Evolutionary conservation across 2,888 invertebrate genomes (phyloP).

Genomic region (Cremastinae sp.): DNA sequence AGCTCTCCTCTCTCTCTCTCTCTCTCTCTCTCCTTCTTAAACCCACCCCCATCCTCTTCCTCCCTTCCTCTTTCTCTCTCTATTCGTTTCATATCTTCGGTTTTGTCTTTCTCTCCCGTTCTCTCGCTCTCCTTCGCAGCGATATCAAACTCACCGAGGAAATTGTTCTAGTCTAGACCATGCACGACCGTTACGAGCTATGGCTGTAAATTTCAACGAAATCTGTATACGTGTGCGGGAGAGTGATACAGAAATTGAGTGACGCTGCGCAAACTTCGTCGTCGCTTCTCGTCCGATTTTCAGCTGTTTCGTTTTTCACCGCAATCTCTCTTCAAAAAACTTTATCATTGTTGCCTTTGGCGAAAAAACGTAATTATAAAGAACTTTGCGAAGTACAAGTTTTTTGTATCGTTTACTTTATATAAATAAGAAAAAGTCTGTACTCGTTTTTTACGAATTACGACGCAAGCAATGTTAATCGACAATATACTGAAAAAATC

Average conservation of each 20-base stretch:
- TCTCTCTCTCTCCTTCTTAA: constrained; percentile 19
- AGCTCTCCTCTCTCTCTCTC: constrained; percentile 37
- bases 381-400: too few relatives aligned
- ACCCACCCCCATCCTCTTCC: constrained; percentile 36
- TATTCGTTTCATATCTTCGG: constrained; percentile 13
- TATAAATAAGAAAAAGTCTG: too few relatives aligned
- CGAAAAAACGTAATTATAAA: too few relatives aligned
- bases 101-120: constrained; percentile 8
- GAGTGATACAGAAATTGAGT: constrained; percentile 22
- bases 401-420: too few relatives aligned
- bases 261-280: constrained; percentile 8
- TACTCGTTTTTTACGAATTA: too few relatives aligned
- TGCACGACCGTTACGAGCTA: constrained; percentile 38
- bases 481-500: too few relatives aligned
- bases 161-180: constrained; percentile 60
- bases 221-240: constrained; percentile 37
- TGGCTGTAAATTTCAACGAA: constrained; percentile 54
- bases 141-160: constrained; percentile 48
- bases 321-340: too few relatives aligned
- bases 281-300: too few relatives aligned
- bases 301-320: too few relatives aligned
- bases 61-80: constrained; percentile 43
- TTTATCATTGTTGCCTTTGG: too few relatives aligned
- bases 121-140: constrained; percentile 14
- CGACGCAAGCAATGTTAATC: too few relatives aligned